phyloP scores from a whole-genome alignment of 1,140 invertebrate genomes.

The Penaeus japonicus region DNA sequence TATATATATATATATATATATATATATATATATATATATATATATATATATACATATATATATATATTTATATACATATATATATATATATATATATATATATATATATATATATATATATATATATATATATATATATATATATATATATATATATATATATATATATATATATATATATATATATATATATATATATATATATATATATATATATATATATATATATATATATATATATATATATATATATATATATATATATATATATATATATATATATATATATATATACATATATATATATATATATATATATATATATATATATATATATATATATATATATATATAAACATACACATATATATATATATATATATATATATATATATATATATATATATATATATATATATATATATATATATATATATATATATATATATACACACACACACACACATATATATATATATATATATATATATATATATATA shows the following conservation, averaged over 20 bases:
- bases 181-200: neutral
- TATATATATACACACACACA: neutral
- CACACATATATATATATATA: neutral
- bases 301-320: constrained; percentile 13
- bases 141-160: constrained; percentile 3
- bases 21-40: neutral
- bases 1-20: no score
- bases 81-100: neutral
- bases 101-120: neutral
- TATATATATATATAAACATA: constrained; percentile 31
- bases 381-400: neutral
- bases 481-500: neutral
- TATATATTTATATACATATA: constrained; percentile 25
- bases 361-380: constrained; percentile 31
- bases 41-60: constrained; percentile 35
- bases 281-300: neutral
- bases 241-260: neutral
- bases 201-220: neutral
- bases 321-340: neutral
- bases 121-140: constrained; percentile 2
- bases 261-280: neutral
- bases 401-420: neutral
- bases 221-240: neutral
- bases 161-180: constrained; percentile 13
- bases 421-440: constrained; percentile 2